These are phyloP conservation scores for Muricea muricata DNA, from an alignment of 92 coral and sea anemone species.

Conservation along the genomic window DNA sequence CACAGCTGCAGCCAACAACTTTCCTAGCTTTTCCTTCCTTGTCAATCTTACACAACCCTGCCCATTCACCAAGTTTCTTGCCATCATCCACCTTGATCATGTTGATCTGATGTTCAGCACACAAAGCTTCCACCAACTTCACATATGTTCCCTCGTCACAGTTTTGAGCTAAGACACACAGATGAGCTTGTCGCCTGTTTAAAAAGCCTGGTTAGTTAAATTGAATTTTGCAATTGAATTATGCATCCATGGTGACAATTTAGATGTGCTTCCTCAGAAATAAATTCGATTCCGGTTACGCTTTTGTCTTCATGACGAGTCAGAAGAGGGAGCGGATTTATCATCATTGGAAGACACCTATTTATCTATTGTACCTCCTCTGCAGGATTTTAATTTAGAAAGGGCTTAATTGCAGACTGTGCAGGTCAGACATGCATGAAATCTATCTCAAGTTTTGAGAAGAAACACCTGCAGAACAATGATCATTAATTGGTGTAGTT, in stretches of 20 bases:
- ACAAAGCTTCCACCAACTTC: constrained; percentile 93
- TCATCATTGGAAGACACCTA: constrained; percentile 81
- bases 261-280: constrained; percentile 80
- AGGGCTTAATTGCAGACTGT: too few relatives aligned
- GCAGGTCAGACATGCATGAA: too few relatives aligned
- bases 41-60: constrained; percentile 99
- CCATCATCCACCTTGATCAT: constrained; percentile 94
- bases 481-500: too few relatives aligned
- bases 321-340: constrained; percentile 76
- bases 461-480: too few relatives aligned
- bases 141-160: constrained; percentile 97
- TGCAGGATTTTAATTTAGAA: too few relatives aligned
- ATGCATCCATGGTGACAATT: not conserved
- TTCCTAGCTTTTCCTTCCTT: constrained; percentile 99
- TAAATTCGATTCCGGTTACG: constrained; percentile 52
- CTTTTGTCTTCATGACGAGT: not conserved
- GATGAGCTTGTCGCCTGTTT: constrained; percentile 91
- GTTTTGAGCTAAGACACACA: constrained; percentile 94
- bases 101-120: constrained; percentile 95
- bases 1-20: constrained; percentile 99
- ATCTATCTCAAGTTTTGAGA: too few relatives aligned
- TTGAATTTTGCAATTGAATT: not conserved
- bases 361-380: too few relatives aligned
- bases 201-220: not conserved
- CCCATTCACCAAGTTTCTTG: constrained; percentile 99